These are phyloP conservation scores for Addax nasomaculatus DNA, from an alignment of 2,113 vertebrate genomes.

Conservation along the genomic window DNA sequence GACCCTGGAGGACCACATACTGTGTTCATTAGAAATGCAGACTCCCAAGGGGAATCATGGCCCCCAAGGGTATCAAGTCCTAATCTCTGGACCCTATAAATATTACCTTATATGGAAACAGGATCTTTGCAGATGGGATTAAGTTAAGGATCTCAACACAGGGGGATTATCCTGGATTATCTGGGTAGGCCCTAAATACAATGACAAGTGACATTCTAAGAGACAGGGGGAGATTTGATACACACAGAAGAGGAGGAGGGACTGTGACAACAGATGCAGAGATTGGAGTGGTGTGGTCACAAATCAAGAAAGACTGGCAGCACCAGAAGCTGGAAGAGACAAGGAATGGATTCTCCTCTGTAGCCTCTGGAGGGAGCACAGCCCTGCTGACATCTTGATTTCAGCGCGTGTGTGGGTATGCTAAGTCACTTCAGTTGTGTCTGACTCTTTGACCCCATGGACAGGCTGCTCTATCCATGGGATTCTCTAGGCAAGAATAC, in stretches of 20 bases:
- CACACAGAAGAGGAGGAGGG: neutral
- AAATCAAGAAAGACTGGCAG: neutral
- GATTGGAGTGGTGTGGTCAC: neutral
- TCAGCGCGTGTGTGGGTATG: neutral
- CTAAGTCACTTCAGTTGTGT: neutral
- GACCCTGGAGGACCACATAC: neutral
- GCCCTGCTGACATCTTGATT: neutral
- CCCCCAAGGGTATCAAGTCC: neutral
- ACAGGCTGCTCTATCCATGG: neutral
- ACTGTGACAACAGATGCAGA: fast-evolving
- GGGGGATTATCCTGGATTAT: neutral
- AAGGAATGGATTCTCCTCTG: neutral
- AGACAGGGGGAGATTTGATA: neutral
- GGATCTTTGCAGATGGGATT: neutral
- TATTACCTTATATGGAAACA: neutral
- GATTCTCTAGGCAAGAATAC: neutral
- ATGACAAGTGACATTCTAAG: neutral
- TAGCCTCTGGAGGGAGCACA: neutral
- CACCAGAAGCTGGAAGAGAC: neutral
- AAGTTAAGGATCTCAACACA: neutral
- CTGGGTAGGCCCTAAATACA: neutral
- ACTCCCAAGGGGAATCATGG: neutral
- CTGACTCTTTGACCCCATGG: neutral
- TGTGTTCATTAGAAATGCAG: neutral
- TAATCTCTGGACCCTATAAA: neutral